A percentile compares a stretch with the other conserved stretches of the same genome.
These are phyloP conservation scores for Erebia ligea DNA, from an alignment of 2,888 invertebrate genomes.

Conservation along the genomic window DNA sequence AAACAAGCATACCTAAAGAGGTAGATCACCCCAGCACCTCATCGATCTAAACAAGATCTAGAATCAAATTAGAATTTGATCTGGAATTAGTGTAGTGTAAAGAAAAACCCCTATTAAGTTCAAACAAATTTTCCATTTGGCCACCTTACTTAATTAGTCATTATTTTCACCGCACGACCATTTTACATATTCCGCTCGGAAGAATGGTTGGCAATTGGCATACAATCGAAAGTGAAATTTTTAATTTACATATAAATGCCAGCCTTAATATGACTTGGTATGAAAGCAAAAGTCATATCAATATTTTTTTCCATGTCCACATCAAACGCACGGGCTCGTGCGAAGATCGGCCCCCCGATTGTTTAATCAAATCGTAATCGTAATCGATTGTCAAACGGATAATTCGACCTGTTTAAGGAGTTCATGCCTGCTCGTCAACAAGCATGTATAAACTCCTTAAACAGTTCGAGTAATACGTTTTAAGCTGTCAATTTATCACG, in stretches of 20 bases:
- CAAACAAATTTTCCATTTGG: slow-evolving; percentile 14
- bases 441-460: too few relatives aligned
- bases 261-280: background rate
- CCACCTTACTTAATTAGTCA: slow-evolving; percentile 8
- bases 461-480: too few relatives aligned
- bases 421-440: too few relatives aligned
- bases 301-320: background rate
- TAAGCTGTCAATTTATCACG: too few relatives aligned
- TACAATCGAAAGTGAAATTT: slow-evolving; percentile 20
- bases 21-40: too few relatives aligned
- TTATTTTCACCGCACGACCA: slow-evolving; percentile 3
- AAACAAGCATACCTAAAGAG: too few relatives aligned
- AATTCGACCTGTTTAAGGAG: too few relatives aligned
- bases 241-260: slow-evolving; percentile 19
- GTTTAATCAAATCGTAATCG: too few relatives aligned
- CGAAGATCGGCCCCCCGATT: too few relatives aligned
- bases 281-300: slow-evolving; percentile 18
- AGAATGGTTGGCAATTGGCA: background rate
- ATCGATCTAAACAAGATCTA: too few relatives aligned
- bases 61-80: too few relatives aligned
- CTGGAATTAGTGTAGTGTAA: background rate
- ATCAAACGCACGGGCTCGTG: background rate
- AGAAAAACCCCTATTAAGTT: background rate
- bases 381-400: too few relatives aligned
- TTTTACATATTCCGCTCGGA: slow-evolving; percentile 9